Conservation (phyloP, 2,888 invertebrate species). For the Cheilosia variabilis region DNA sequence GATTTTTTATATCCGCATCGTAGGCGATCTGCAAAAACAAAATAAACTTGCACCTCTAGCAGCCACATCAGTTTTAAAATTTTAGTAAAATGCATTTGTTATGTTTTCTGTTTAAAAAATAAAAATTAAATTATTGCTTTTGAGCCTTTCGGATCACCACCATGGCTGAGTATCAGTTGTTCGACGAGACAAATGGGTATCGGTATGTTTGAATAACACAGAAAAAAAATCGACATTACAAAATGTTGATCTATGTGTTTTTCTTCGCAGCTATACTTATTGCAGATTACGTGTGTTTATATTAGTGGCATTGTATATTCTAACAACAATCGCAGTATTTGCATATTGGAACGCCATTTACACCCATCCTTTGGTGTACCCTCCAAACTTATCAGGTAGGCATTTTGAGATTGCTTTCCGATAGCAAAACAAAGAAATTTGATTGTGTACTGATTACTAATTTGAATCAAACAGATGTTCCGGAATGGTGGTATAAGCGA, state of each 20-base stretch:
- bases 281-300: conserved; percentile 77
- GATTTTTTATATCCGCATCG: not conserved
- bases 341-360: conserved; percentile 79
- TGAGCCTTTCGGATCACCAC: conserved; percentile 8
- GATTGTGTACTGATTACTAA: not conserved
- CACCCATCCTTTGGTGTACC: conserved; percentile 77
- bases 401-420: conserved; percentile 42
- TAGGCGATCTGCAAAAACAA: not conserved
- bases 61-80: not conserved
- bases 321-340: conserved; percentile 78
- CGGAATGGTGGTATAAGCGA: conserved; percentile 78
- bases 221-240: not conserved
- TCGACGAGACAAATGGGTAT: conserved; percentile 77
- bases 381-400: conserved; percentile 78
- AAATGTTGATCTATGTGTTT: not conserved
- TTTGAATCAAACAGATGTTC: conserved; percentile 76
- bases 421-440: conserved; percentile 2
- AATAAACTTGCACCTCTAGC: not conserved
- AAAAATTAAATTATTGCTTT: not conserved
- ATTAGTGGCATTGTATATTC: conserved; percentile 75
- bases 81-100: not conserved
- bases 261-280: conserved; percentile 75
- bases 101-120: conserved; percentile 21
- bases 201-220: conserved; percentile 55
- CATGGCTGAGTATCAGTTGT: conserved; percentile 70